phyloP scores from a whole-genome alignment of 2,888 invertebrate species.

The Xestia xanthographa region DNA sequence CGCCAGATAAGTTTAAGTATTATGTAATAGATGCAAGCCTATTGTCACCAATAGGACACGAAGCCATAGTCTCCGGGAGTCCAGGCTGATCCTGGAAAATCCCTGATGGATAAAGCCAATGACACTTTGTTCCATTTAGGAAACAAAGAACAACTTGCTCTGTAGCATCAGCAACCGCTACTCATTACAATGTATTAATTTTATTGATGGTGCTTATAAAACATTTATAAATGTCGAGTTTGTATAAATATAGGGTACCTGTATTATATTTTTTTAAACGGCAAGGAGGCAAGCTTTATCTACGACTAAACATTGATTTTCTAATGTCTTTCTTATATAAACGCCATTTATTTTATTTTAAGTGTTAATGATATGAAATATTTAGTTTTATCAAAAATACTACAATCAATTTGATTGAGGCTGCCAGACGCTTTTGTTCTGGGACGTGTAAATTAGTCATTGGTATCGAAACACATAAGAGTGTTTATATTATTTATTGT shows the following conservation, averaged over 20 bases:
- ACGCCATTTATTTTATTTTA: slow-evolving; percentile 67
- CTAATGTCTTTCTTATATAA: slow-evolving; percentile 45
- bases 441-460: slow-evolving; percentile 65
- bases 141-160: background rate
- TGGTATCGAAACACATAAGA: slow-evolving; percentile 71
- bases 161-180: too few relatives aligned
- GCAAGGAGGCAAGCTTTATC: slow-evolving; percentile 47
- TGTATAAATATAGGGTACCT: slow-evolving; percentile 29
- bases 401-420: slow-evolving; percentile 59
- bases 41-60: background rate
- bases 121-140: background rate
- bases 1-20: background rate
- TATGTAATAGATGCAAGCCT: background rate
- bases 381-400: slow-evolving; percentile 49
- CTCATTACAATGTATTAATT: background rate
- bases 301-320: slow-evolving; percentile 39
- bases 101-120: background rate
- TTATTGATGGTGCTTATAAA: slow-evolving; percentile 10
- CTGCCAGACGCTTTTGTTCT: slow-evolving; percentile 54
- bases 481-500: slow-evolving; percentile 83
- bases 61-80: background rate
- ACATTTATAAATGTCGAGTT: slow-evolving; percentile 34
- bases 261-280: slow-evolving; percentile 34
- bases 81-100: background rate
- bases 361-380: slow-evolving; percentile 58